Percentiles rank a stretch among this genome's conserved stretches.
These are phyloP conservation scores for Trinectes maculatus DNA, from an alignment of 2,113 vertebrate genomes.

Conservation along the genomic window DNA sequence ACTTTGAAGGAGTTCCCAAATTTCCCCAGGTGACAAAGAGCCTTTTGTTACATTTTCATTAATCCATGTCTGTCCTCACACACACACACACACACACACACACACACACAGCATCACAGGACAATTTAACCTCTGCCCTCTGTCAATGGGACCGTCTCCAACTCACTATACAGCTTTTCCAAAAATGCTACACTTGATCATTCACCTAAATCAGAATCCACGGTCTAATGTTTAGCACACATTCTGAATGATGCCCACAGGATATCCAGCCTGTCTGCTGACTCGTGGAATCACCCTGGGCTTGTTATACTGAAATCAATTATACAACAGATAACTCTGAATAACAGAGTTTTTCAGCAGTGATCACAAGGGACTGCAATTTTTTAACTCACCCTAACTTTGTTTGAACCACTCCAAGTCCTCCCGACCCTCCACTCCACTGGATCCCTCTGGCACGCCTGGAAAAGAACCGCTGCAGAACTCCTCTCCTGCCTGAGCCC, in stretches of 20 bases:
- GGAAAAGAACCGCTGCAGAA: constrained; percentile 76
- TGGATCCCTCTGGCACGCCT: constrained; percentile 76
- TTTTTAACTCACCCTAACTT: neutral
- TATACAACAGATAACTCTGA: too few species aligned
- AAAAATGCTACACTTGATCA: too few species aligned
- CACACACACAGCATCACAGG: neutral
- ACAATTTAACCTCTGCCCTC: neutral
- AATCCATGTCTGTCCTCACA: neutral
- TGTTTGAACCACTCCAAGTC: constrained; percentile 17
- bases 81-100: too few species aligned
- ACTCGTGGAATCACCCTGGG: neutral
- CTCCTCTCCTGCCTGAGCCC: constrained; percentile 75
- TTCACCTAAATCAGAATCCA: too few species aligned
- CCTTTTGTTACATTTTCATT: neutral
- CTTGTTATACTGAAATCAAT: neutral
- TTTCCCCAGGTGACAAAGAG: constrained; percentile 53
- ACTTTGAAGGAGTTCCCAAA: constrained; percentile 75
- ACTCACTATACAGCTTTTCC: neutral
- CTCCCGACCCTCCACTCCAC: constrained; percentile 74
- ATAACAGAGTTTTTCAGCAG: too few species aligned
- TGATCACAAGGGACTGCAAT: neutral
- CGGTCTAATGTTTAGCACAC: too few species aligned
- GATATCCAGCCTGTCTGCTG: too few species aligned
- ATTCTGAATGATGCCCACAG: too few species aligned
- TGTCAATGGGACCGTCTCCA: neutral